Conservation (phyloP, 2,113 vertebrate genomes). For the Ammodramus savannarum region DNA sequence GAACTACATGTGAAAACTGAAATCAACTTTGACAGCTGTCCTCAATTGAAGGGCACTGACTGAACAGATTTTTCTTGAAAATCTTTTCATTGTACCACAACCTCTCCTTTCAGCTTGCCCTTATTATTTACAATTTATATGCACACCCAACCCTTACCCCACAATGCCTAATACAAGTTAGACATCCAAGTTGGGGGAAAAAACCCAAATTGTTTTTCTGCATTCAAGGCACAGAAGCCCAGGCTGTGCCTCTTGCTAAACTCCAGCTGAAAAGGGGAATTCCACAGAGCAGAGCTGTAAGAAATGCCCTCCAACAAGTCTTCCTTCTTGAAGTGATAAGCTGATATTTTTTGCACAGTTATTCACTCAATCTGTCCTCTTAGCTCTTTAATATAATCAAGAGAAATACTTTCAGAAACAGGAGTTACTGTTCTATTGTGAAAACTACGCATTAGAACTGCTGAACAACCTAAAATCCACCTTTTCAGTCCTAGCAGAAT, state of each 20-base stretch:
- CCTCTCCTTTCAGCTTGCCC: neutral
- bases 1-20: neutral
- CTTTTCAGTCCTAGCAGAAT: neutral
- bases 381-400: neutral
- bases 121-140: neutral
- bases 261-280: neutral
- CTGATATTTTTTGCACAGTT: neutral
- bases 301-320: neutral
- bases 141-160: neutral
- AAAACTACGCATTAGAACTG: neutral
- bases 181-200: accelerated
- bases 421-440: neutral
- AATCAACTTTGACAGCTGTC: neutral
- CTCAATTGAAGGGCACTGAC: neutral
- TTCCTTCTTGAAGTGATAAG: neutral
- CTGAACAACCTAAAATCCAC: neutral
- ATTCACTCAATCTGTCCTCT: neutral
- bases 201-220: neutral
- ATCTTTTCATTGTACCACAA: neutral
- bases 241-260: neutral
- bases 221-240: neutral
- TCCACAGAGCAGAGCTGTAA: neutral
- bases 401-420: neutral
- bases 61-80: neutral
- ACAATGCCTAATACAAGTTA: neutral